Conservation (phyloP, 2,888 invertebrate genomes). For the Tortrix viridana region DNA sequence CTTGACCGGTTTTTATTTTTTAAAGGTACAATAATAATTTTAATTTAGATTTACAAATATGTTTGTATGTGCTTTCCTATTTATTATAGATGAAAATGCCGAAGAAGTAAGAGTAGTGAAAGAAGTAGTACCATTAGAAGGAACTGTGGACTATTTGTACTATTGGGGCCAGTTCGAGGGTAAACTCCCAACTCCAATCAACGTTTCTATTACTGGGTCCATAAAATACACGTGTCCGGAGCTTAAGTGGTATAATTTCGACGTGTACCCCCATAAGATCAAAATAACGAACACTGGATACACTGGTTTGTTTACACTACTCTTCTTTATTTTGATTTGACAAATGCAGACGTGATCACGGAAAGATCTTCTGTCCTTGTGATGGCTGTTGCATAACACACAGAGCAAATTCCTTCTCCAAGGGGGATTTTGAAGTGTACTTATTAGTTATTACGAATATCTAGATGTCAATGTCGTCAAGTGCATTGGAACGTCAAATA, state of each 20-base stretch:
- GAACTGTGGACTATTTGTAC: slow-evolving; percentile 67
- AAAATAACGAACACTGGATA: slow-evolving; percentile 88
- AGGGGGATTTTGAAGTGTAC: no score
- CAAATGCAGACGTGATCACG: no score
- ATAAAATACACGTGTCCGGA: slow-evolving; percentile 68
- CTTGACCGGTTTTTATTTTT: no score
- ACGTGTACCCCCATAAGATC: slow-evolving; percentile 84
- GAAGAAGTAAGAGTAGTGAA: slow-evolving; percentile 44
- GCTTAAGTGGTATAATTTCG: slow-evolving; percentile 84
- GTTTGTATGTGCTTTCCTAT: background rate
- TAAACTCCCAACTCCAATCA: slow-evolving; percentile 66
- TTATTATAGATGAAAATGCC: slow-evolving; percentile 51
- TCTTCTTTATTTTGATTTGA: background rate
- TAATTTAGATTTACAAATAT: no score
- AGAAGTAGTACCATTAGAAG: slow-evolving; percentile 53
- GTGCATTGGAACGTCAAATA: no score
- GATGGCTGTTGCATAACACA: no score
- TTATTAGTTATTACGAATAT: no score
- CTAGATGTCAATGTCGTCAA: no score
- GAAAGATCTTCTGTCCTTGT: no score
- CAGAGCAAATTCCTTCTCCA: no score
- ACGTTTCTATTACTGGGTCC: slow-evolving; percentile 72
- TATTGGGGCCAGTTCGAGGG: slow-evolving; percentile 66
- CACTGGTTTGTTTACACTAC: slow-evolving; percentile 74
- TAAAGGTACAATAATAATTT: no score